A percentile compares a stretch with the other conserved stretches of the same genome.
Evolutionary conservation across 1,140 invertebrate species (phyloP).

Genomic region (Sitophilus oryzae): DNA sequence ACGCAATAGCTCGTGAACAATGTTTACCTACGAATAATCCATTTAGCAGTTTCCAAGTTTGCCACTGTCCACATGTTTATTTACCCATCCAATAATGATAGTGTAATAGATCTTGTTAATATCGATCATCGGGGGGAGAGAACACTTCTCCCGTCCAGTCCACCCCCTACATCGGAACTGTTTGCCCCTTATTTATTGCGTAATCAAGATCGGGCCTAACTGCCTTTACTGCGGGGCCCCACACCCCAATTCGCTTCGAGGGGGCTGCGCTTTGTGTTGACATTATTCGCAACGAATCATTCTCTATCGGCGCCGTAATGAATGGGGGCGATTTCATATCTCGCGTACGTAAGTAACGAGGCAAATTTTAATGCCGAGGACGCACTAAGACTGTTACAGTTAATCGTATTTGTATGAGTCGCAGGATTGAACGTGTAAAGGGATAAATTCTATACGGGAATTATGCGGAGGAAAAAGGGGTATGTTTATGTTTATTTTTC

Average conservation of each 20-base stretch:
- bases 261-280: slow-evolving; percentile 28
- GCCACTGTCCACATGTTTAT: slow-evolving; percentile 21
- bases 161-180: too few relatives aligned
- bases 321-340: slow-evolving; percentile 28
- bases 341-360: slow-evolving; percentile 21
- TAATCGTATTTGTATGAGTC: slow-evolving; percentile 16
- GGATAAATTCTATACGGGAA: too few relatives aligned
- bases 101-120: slow-evolving; percentile 32
- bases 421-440: not conserved
- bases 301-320: slow-evolving; percentile 30
- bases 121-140: slow-evolving; percentile 25
- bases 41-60: slow-evolving; percentile 13
- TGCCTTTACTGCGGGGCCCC: slow-evolving; percentile 23
- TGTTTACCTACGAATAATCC: not conserved
- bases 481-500: too few relatives aligned
- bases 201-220: slow-evolving; percentile 31
- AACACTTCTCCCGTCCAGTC: slow-evolving; percentile 27
- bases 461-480: too few relatives aligned
- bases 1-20: not conserved
- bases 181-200: slow-evolving; percentile 34
- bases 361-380: slow-evolving; percentile 27
- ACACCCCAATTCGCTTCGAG: slow-evolving; percentile 26
- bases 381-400: slow-evolving; percentile 11
- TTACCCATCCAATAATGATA: slow-evolving; percentile 28
- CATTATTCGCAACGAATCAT: slow-evolving; percentile 34